phyloP scores from a whole-genome alignment of 2,888 invertebrate genomes.

The Sinopyrophorus schimmeli region DNA sequence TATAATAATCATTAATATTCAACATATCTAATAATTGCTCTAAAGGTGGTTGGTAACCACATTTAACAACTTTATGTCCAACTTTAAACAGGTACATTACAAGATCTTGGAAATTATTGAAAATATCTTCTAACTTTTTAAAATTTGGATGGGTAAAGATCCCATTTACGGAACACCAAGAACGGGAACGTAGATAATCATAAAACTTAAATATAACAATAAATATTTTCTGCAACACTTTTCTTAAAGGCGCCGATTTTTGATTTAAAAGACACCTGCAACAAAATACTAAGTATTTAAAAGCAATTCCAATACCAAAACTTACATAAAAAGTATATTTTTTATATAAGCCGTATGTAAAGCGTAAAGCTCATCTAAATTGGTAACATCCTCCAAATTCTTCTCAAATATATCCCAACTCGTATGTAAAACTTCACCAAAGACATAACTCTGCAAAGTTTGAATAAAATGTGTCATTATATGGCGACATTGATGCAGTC shows the following conservation, averaged over 20 bases:
- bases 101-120: constrained; percentile 61
- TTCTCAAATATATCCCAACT: constrained; percentile 77
- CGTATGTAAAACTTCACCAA: constrained; percentile 72
- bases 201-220: constrained; percentile 73
- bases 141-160: constrained; percentile 64
- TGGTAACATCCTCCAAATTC: constrained; percentile 65
- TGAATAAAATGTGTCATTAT: constrained; percentile 77
- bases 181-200: constrained; percentile 61
- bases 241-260: constrained; percentile 69
- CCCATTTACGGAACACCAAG: constrained; percentile 61
- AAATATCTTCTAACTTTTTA: constrained; percentile 58
- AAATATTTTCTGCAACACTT: constrained; percentile 71
- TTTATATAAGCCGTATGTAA: constrained; percentile 76
- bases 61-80: constrained; percentile 64
- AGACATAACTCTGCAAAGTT: constrained; percentile 75
- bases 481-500: constrained; percentile 72
- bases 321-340: constrained; percentile 68
- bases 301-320: constrained; percentile 18
- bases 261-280: constrained; percentile 75
- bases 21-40: constrained; percentile 67
- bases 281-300: too few species aligned
- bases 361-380: constrained; percentile 72
- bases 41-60: constrained; percentile 69
- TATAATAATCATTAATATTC: constrained; percentile 66
- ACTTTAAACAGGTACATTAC: constrained; percentile 66